phyloP scores from a whole-genome alignment of 1,140 invertebrate genomes.

The Drosophila suzukii region DNA sequence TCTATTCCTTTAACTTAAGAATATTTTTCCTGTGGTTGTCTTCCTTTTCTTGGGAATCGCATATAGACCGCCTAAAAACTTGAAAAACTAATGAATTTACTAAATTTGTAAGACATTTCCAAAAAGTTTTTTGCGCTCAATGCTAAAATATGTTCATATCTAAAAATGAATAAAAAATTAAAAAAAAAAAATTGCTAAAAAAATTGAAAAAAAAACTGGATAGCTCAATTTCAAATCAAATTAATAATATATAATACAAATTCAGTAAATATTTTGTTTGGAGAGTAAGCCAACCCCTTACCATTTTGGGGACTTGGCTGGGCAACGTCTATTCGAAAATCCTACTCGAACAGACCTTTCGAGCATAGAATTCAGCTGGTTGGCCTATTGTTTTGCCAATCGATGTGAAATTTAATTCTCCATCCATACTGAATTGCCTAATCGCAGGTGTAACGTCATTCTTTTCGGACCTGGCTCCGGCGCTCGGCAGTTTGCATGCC shows the following conservation, averaged over 20 bases:
- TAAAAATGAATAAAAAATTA: neutral
- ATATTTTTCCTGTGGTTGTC: conserved; percentile 41
- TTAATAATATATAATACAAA: neutral
- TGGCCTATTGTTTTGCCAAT: neutral
- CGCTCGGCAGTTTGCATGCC: conserved; percentile 90
- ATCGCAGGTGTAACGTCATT: conserved; percentile 86
- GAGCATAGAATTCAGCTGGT: conserved; percentile 12
- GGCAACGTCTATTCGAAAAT: conserved; percentile 8
- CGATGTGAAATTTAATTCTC: conserved; percentile 24
- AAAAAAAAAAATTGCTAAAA: neutral
- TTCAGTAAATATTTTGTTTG: conserved; percentile 3
- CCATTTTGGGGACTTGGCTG: conserved; percentile 4
- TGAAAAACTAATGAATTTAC: neutral
- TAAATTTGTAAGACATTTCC: neutral
- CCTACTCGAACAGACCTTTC: conserved; percentile 31
- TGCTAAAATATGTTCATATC: too few relatives aligned
- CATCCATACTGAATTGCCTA: conserved; percentile 41
- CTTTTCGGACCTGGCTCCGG: conserved; percentile 89
- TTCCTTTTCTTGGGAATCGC: conserved; percentile 12
- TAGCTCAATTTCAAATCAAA: neutral
- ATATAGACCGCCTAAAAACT: conserved; percentile 6
- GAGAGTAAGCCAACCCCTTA: conserved; percentile 2
- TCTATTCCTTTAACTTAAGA: conserved; percentile 18
- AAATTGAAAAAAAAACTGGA: neutral
- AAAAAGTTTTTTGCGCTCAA: neutral